phyloP scores from a whole-genome alignment of 2,888 invertebrate genomes.

The Zelleria hepariella region DNA sequence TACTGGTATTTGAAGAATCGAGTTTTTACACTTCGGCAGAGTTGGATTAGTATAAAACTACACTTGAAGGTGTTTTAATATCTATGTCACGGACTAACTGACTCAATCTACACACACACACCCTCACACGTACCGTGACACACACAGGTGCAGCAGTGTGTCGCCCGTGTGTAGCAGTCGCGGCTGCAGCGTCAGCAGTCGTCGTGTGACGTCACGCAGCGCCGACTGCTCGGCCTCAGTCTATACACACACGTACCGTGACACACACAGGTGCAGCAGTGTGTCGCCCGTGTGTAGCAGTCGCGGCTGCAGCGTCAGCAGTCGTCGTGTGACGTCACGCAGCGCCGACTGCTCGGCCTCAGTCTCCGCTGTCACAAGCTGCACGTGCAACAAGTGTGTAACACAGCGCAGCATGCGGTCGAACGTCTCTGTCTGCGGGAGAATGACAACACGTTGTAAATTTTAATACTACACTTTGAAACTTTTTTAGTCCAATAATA shows the following conservation, averaged over 20 bases:
- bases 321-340: conserved; percentile 26
- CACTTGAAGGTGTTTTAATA: too few relatives aligned
- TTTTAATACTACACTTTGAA: too few relatives aligned
- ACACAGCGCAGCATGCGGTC: conserved; percentile 86
- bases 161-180: conserved; percentile 80
- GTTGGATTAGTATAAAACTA: too few relatives aligned
- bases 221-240: conserved; percentile 57
- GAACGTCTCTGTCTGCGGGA: conserved; percentile 81
- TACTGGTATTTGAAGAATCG: too few relatives aligned
- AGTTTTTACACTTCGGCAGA: too few relatives aligned
- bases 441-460: too few relatives aligned
- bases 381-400: conserved; percentile 81
- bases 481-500: too few relatives aligned
- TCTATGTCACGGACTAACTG: too few relatives aligned
- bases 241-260: too few relatives aligned
- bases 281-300: conserved; percentile 82
- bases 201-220: conserved; percentile 22
- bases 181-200: conserved; percentile 75
- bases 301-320: conserved; percentile 76
- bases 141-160: conserved; percentile 88
- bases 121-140: conserved; percentile 70
- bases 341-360: conserved; percentile 66
- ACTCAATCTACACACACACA: too few relatives aligned
- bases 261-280: conserved; percentile 88
- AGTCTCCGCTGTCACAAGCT: too few relatives aligned